Percentiles rank a stretch among this genome's conserved stretches.
These are phyloP conservation scores for Cairina moschata DNA, from an alignment of 2,113 vertebrate genomes.

Conservation along the genomic window DNA sequence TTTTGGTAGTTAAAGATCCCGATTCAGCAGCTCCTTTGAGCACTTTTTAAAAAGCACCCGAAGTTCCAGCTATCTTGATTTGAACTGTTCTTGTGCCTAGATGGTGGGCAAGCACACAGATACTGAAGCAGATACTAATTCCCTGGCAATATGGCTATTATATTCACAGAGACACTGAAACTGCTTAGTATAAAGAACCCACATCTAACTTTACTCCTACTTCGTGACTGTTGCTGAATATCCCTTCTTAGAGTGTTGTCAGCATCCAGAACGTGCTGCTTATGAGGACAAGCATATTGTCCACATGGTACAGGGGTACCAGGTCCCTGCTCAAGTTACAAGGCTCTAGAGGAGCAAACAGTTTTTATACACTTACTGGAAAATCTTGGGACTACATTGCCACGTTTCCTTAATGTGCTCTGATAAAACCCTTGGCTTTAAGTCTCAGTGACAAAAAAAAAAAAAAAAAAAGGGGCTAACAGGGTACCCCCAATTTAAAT, in stretches of 20 bases:
- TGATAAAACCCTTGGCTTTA: not conserved
- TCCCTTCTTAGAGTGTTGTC: not conserved
- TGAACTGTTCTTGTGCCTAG: not conserved
- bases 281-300: not conserved
- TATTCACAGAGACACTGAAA: not conserved
- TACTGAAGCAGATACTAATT: not conserved
- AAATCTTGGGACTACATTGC: not conserved
- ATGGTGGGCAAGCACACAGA: not conserved
- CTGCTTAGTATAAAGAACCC: not conserved
- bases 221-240: not conserved
- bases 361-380: not conserved
- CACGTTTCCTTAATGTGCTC: not conserved
- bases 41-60: fast-evolving
- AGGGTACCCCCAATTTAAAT: too few relatives aligned
- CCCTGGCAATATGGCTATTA: not conserved
- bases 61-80: not conserved
- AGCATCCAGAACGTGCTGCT: not conserved
- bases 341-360: not conserved
- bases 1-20: not conserved
- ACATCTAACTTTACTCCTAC: not conserved
- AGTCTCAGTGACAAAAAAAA: not conserved
- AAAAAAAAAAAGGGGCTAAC: not conserved
- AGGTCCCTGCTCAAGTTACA: not conserved
- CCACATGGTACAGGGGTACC: not conserved
- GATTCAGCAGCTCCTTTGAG: not conserved